Evolutionary conservation across 2,888 invertebrate species (phyloP), one percentile per base, ranked within the genome.

Genomic region (Schizotus pectinicornis): DNA sequence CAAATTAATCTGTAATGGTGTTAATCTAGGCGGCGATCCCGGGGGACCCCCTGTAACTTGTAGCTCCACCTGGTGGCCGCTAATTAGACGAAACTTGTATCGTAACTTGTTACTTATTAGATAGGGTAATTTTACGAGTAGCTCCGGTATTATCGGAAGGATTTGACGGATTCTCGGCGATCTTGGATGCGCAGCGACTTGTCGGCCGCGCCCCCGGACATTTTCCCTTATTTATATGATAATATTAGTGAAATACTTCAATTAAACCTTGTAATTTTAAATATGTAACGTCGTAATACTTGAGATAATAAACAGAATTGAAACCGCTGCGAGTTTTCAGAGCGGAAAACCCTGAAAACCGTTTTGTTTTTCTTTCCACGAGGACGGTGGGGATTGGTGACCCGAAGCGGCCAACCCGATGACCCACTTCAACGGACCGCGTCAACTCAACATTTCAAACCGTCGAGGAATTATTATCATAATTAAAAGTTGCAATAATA

Each of bases 241-340:
- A 58, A 49, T 58, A 51, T 49, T 54, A 57, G 48, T 30, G 8
- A 42, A 50, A 59, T 56, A 56, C 39, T 50, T 56, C 59, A 59
- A 59, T 59, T 59, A 59, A 56, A 56, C 52, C 42, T 59, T 59
- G 59, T 56, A 55, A 59, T 56, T 59, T 59, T 59, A 55, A 59
- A 59, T 46, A 59, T 59, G 59, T 59, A 59, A 55, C 52, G 59
- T 59, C 52, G 57, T 55, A 56, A 59, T 52, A 57, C 46, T 59
- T 59, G 59, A 59, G 55, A 59, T 59, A 59, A 59, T 59, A 59
- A 59, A 59, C 56, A 38, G 7, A 42, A 6, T 1, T 14, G n/a
- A 39, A 14, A 42, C 32, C 32, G 42, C 32, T 35, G 2, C 35
- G 35, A 35, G n/a, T 11, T 35, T 35, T 35, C 35, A 35, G n/a